Conservation (phyloP, 2,888 invertebrate species). For the Tetragonisca angustula region DNA sequence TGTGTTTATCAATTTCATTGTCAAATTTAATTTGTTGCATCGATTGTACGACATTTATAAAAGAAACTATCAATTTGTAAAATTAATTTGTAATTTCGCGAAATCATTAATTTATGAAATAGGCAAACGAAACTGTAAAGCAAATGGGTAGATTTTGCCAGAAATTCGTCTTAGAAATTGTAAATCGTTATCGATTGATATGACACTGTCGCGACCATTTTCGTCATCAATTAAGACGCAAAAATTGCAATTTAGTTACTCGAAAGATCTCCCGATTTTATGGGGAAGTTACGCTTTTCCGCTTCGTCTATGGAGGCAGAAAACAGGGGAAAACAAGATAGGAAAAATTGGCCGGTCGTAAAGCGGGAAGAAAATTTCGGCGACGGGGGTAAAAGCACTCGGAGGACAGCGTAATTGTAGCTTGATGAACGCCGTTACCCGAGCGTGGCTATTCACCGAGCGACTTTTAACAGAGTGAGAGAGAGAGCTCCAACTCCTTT, state of each 20-base stretch:
- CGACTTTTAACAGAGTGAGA: conserved; percentile 18
- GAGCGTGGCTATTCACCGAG: conserved; percentile 9
- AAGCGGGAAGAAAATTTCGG: conserved; percentile 36
- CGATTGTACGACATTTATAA: too few species aligned
- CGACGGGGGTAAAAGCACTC: conserved; percentile 5
- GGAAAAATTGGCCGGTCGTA: conserved; percentile 15
- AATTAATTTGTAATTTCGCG: too few species aligned
- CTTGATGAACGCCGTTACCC: conserved; percentile 33
- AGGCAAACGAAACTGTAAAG: too few species aligned
- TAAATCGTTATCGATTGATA: too few species aligned
- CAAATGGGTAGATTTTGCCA: too few species aligned
- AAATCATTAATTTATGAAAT: too few species aligned
- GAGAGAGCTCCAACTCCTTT: background rate
- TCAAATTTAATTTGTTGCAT: too few species aligned
- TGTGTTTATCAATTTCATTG: too few species aligned
- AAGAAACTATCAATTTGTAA: too few species aligned
- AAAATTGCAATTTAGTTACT: background rate
- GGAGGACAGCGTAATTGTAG: conserved; percentile 25
- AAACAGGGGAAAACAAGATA: background rate
- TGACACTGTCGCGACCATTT: background rate
- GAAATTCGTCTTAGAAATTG: too few species aligned
- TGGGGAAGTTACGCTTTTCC: background rate
- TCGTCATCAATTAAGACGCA: too few species aligned
- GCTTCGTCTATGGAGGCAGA: background rate
- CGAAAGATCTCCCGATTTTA: background rate